A percentile compares a stretch with the other conserved stretches of the same genome.
phyloP scores from a whole-genome alignment of 2,888 invertebrate genomes.

The Oxycera nigricornis region DNA sequence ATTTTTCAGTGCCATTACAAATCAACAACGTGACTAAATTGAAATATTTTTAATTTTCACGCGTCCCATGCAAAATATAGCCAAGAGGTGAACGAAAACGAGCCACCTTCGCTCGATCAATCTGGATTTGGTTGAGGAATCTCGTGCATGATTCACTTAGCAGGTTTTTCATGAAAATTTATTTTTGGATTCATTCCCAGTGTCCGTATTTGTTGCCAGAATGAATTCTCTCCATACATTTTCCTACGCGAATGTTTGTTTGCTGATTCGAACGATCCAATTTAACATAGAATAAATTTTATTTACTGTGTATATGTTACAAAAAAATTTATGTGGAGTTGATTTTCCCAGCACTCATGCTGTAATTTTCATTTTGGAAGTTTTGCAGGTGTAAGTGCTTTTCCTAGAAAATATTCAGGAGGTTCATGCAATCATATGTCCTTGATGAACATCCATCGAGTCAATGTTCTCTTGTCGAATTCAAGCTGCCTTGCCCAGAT shows the following conservation, averaged over 20 bases:
- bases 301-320: not conserved
- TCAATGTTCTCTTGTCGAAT: not conserved
- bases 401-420: too few relatives aligned
- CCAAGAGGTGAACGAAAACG: conserved; percentile 2
- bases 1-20: not conserved
- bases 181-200: conserved; percentile 41
- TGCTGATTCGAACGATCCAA: too few relatives aligned
- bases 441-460: not conserved
- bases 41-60: not conserved
- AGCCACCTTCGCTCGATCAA: conserved; percentile 27
- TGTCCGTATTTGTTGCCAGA: not conserved
- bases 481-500: not conserved
- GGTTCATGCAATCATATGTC: too few relatives aligned
- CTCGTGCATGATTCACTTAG: conserved; percentile 42
- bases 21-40: conserved; percentile 25
- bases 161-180: conserved; percentile 43
- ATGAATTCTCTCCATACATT: conserved; percentile 32
- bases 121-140: conserved; percentile 42
- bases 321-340: not conserved
- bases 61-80: conserved; percentile 3
- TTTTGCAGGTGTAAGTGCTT: not conserved
- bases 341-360: not conserved
- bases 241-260: too few relatives aligned
- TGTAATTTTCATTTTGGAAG: not conserved
- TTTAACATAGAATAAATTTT: too few relatives aligned